Conservation (phyloP, 1,140 invertebrate genomes). For the Berghia stephanieae region DNA sequence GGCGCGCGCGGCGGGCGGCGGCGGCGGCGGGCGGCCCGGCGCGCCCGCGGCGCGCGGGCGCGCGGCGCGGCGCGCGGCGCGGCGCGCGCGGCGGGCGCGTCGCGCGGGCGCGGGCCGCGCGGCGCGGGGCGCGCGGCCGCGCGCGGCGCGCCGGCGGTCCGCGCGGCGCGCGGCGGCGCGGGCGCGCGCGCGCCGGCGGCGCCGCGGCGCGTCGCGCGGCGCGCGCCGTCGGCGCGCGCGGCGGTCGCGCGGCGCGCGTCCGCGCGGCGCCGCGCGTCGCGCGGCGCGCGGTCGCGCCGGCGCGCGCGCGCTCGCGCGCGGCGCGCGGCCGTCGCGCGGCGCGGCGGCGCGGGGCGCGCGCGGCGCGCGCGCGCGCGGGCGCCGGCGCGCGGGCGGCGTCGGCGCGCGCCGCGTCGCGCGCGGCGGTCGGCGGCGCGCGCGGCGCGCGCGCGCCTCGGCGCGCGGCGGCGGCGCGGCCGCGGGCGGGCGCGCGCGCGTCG, state of each 20-base stretch:
- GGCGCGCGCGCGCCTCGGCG: background rate
- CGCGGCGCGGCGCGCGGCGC: background rate
- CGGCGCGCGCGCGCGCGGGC: background rate
- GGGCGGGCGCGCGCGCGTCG: background rate
- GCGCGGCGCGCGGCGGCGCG: background rate
- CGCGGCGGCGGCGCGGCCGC: background rate
- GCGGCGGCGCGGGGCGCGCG: background rate
- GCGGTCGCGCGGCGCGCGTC: slow-evolving; percentile 19
- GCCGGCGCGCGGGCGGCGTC: background rate
- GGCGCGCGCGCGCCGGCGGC: slow-evolving; percentile 20
- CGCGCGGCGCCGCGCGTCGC: no score
- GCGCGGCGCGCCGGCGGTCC: slow-evolving; percentile 9
- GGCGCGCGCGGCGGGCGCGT: background rate
- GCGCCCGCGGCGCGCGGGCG: background rate
- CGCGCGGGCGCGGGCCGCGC: background rate
- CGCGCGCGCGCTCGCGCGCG: background rate
- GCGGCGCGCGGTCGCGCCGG: slow-evolving; percentile 21
- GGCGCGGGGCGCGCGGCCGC: background rate
- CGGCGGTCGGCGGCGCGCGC: background rate
- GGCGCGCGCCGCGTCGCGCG: background rate
- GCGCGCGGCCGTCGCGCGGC: background rate
- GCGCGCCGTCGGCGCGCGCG: slow-evolving; percentile 29
- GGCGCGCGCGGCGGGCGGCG: background rate
- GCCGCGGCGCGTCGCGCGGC: slow-evolving; percentile 11
- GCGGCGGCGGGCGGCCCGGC: background rate